phyloP scores from a whole-genome alignment of 2,888 invertebrate genomes.

The Eilema depressum region DNA sequence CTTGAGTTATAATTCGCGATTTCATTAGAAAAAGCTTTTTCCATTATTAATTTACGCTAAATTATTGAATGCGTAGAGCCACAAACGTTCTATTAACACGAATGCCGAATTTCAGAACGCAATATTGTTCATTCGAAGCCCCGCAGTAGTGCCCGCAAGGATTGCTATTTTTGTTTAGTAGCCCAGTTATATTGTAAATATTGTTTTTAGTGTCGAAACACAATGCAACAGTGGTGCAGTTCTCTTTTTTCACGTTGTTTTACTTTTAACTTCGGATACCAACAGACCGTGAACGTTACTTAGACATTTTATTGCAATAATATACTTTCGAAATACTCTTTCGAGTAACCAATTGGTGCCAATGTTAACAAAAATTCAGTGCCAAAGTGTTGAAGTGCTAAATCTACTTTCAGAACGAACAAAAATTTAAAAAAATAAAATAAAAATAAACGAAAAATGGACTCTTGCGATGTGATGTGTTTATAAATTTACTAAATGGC shows the following conservation, averaged over 20 bases:
- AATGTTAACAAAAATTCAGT: slow-evolving; percentile 62
- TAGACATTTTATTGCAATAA: slow-evolving; percentile 54
- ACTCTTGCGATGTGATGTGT: slow-evolving; percentile 6
- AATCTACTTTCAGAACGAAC: slow-evolving; percentile 22
- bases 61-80: slow-evolving; percentile 52
- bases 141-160: slow-evolving; percentile 49
- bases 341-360: slow-evolving; percentile 54
- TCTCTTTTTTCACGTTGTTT: slow-evolving; percentile 55
- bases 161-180: slow-evolving; percentile 81
- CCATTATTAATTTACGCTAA: slow-evolving; percentile 67
- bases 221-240: slow-evolving; percentile 61
- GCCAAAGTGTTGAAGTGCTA: slow-evolving; percentile 57
- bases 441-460: slow-evolving; percentile 7
- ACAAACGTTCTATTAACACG: slow-evolving; percentile 60
- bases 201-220: slow-evolving; percentile 78
- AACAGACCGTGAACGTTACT: slow-evolving; percentile 59
- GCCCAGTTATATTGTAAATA: slow-evolving; percentile 81
- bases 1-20: slow-evolving; percentile 68
- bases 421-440: neutral
- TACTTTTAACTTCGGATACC: slow-evolving; percentile 51
- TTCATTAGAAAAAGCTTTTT: slow-evolving; percentile 71
- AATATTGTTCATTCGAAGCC: slow-evolving; percentile 32
- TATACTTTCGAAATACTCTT: slow-evolving; percentile 60
- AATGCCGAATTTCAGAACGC: slow-evolving; percentile 38
- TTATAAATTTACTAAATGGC: slow-evolving; percentile 59